Evolutionary conservation across 2,113 vertebrate genomes (phyloP).

Genomic region (Mesembrinibis cayennensis): DNA sequence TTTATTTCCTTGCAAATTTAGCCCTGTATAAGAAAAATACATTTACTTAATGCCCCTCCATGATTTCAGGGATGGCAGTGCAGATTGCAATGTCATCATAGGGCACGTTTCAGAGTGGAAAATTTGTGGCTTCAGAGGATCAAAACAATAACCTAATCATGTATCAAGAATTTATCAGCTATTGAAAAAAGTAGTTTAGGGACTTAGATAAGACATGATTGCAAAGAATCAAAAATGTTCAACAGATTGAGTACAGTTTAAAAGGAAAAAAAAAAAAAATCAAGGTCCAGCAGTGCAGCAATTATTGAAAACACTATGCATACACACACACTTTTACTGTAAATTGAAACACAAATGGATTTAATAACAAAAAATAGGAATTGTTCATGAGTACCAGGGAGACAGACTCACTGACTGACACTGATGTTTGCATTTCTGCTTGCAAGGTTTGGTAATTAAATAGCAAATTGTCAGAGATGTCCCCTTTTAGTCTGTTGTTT

Average conservation of each 20-base stretch:
- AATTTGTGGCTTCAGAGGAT: background rate
- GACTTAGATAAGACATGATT: background rate
- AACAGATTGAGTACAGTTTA: background rate
- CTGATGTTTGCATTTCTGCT: background rate
- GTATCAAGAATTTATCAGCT: background rate
- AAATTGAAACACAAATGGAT: background rate
- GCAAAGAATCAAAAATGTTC: background rate
- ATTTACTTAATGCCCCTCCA: background rate
- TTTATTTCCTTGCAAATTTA: background rate
- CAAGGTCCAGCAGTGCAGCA: background rate
- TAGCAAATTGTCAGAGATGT: background rate
- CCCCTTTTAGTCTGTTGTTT: background rate
- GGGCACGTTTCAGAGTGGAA: background rate
- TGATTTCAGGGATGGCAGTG: background rate
- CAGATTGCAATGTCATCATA: background rate
- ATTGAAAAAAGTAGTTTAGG: background rate
- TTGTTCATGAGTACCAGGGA: background rate
- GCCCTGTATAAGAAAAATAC: background rate
- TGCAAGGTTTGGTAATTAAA: background rate
- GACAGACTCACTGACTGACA: background rate
- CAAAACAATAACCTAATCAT: background rate
- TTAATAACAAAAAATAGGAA: background rate
- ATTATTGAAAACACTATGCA: background rate
- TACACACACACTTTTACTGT: background rate
- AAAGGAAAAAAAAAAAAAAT: background rate